A percentile compares a stretch with the other conserved stretches of the same genome.
These are phyloP conservation scores for Caenorhabditis doughertyi DNA, from an alignment of 2,888 invertebrate species.

Conservation along the genomic window DNA sequence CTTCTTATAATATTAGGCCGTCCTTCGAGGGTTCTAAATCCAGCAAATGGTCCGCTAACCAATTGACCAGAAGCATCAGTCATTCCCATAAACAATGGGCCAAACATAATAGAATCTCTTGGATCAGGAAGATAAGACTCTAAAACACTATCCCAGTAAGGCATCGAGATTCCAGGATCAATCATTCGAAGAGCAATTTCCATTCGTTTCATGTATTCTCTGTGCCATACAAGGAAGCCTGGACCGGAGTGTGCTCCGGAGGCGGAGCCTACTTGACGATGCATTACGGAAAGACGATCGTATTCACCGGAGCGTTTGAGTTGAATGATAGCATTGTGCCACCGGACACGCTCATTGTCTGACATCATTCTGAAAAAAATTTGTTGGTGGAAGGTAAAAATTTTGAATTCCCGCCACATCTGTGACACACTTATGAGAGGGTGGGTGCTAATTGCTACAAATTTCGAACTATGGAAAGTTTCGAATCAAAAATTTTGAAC, in stretches of 20 bases:
- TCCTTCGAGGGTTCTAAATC: conserved; percentile 79
- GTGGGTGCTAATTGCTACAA: no score
- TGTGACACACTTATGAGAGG: no score
- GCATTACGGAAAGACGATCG: conserved; percentile 79
- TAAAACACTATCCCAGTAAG: conserved; percentile 83
- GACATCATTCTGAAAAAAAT: conserved; percentile 76
- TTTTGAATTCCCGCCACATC: no score
- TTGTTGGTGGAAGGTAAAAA: no score
- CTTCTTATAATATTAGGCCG: conserved; percentile 73
- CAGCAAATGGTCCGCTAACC: conserved; percentile 76
- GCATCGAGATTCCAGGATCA: conserved; percentile 83
- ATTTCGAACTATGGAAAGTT: no score
- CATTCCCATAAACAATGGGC: conserved; percentile 75
- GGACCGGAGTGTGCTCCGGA: conserved; percentile 82
- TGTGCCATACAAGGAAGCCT: conserved; percentile 81
- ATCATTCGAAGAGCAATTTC: conserved; percentile 81
- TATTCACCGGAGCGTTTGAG: conserved; percentile 80
- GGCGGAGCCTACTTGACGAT: conserved; percentile 78
- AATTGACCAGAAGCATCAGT: conserved; percentile 74
- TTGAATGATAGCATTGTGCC: conserved; percentile 76
- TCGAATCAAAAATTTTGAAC: no score
- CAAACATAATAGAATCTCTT: conserved; percentile 79
- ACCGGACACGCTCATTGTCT: conserved; percentile 76
- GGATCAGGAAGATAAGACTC: conserved; percentile 79
- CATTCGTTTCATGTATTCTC: conserved; percentile 80